A percentile compares a stretch with the other conserved stretches of the same genome.
phyloP scores from a whole-genome alignment of 2,113 vertebrate genomes.

The Rhodinocichla rosea region DNA sequence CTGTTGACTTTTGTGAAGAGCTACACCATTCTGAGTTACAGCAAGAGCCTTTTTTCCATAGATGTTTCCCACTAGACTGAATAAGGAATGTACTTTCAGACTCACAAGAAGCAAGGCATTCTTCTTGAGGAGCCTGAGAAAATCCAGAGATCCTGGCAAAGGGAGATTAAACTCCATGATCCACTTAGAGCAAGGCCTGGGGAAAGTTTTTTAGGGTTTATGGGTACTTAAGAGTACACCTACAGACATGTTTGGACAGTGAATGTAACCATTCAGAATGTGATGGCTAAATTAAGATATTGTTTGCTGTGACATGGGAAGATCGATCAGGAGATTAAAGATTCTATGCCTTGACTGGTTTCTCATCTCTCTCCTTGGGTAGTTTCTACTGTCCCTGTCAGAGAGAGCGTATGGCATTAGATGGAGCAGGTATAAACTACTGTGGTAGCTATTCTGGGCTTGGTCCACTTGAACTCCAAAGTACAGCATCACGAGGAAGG shows the following conservation, averaged over 20 bases:
- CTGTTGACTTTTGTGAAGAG: neutral
- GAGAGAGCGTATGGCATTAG: neutral
- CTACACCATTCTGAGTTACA: neutral
- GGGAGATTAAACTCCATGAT: neutral
- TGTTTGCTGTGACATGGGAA: neutral
- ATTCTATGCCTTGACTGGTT: neutral
- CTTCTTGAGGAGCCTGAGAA: neutral
- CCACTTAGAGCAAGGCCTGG: neutral
- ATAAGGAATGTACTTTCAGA: neutral
- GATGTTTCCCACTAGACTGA: neutral
- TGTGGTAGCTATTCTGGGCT: neutral
- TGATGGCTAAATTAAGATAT: constrained; percentile 3
- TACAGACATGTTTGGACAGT: neutral
- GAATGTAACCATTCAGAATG: neutral
- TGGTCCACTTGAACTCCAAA: neutral
- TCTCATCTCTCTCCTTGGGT: neutral
- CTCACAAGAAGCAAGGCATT: neutral
- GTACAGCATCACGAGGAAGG: neutral
- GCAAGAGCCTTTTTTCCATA: neutral
- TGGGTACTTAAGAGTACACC: neutral
- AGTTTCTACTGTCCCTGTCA: neutral
- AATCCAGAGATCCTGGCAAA: neutral
- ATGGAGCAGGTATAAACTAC: neutral
- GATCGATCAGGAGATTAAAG: neutral
- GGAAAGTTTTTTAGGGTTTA: neutral